Evolutionary conservation across 2,888 invertebrate species (phyloP).

Genomic region (Thecocarcelia acutangulata): DNA sequence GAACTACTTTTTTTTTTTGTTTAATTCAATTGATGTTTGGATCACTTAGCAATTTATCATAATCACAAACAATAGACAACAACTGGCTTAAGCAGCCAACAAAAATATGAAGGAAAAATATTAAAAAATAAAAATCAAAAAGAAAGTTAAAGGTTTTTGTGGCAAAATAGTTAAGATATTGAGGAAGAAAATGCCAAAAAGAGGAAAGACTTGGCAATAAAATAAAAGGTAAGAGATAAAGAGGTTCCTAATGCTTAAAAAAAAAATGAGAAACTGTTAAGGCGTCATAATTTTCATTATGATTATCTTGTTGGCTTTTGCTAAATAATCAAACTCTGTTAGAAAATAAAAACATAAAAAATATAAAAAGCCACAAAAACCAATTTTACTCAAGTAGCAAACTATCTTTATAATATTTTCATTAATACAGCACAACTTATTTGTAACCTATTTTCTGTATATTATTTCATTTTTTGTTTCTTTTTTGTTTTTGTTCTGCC

Average conservation of each 20-base stretch:
- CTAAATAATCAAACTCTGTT: constrained; percentile 33
- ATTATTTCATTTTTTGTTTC: constrained; percentile 25
- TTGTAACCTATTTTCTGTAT: constrained; percentile 49
- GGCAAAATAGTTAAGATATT: constrained; percentile 29
- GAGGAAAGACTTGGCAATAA: constrained; percentile 25
- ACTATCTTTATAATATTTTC: constrained; percentile 1
- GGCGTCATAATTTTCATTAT: constrained; percentile 71
- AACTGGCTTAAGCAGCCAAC: constrained; percentile 30
- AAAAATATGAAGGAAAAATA: constrained; percentile 15
- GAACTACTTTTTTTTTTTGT: constrained; percentile 5
- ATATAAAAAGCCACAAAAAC: constrained; percentile 64
- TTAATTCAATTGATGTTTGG: constrained; percentile 57
- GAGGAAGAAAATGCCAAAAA: constrained; percentile 18
- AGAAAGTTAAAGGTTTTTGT: constrained; percentile 57
- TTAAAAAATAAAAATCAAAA: constrained; percentile 17
- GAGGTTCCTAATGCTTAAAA: background rate
- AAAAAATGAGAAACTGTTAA: constrained; percentile 59
- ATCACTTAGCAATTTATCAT: constrained; percentile 72
- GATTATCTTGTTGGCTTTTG: constrained; percentile 58
- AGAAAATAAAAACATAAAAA: constrained; percentile 7
- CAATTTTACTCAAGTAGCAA: constrained; percentile 49
- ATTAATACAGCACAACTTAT: constrained; percentile 22
- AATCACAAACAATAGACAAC: constrained; percentile 67
- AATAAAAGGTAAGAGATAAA: constrained; percentile 16
- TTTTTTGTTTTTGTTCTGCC: constrained; percentile 1